A percentile compares a stretch with the other conserved stretches of the same genome.
Conservation (phyloP, 2,797 vertebrate genomes). For the Arnoldichthys spilopterus region DNA sequence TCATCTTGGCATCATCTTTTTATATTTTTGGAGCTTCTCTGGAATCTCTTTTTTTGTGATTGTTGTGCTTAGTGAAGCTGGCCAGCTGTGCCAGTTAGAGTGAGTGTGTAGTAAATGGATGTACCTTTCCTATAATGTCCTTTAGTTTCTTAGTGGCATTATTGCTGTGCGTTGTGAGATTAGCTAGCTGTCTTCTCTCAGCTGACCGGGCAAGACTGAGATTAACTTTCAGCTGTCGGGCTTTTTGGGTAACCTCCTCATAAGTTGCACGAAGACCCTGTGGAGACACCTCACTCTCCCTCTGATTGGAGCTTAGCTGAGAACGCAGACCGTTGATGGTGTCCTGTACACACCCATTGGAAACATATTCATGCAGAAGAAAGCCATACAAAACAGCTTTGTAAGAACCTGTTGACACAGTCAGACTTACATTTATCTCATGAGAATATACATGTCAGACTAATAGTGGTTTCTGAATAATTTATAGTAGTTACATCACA, state of each 20-base stretch:
- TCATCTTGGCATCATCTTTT: not conserved
- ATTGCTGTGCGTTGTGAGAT: conserved; percentile 71
- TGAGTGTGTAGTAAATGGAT: conserved; percentile 11
- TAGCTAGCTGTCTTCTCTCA: conserved; percentile 68
- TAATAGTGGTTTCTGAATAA: not conserved
- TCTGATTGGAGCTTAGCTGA: conserved; percentile 63
- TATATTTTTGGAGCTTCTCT: not conserved
- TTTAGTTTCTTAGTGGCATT: conserved; percentile 72
- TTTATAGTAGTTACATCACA: too few relatives aligned
- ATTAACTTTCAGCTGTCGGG: conserved; percentile 72
- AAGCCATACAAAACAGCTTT: not conserved
- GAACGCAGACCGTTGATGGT: conserved; percentile 64
- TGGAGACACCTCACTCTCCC: conserved; percentile 66
- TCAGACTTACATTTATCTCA: too few relatives aligned
- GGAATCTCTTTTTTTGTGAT: not conserved
- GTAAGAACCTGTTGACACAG: too few relatives aligned
- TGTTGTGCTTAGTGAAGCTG: not conserved
- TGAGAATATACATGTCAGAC: not conserved
- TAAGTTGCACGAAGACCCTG: conserved; percentile 60
- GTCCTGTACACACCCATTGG: conserved; percentile 68
- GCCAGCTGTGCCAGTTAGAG: not conserved
- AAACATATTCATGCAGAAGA: not conserved
- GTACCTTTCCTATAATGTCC: conserved; percentile 73
- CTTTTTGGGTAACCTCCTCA: conserved; percentile 66
- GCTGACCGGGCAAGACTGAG: conserved; percentile 59